These are phyloP conservation scores for Myzus persicae DNA, from an alignment of 1,140 invertebrate genomes.

Conservation along the genomic window DNA sequence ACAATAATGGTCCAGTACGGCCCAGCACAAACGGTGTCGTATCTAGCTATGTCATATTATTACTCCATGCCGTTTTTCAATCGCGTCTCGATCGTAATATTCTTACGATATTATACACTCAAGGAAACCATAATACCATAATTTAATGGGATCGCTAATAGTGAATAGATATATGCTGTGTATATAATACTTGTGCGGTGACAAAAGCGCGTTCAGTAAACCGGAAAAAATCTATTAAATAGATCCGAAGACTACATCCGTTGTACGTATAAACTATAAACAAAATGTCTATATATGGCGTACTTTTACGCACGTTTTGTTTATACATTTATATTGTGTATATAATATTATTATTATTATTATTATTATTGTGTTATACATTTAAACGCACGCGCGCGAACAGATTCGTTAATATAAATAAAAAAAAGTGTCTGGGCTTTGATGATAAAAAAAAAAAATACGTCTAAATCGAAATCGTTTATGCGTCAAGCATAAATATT, in stretches of 20 bases:
- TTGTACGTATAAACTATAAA: background rate
- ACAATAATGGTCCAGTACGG: background rate
- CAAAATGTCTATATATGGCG: background rate
- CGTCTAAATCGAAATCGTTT: background rate
- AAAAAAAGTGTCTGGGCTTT: background rate
- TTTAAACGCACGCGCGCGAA: background rate
- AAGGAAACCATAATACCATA: too few species aligned
- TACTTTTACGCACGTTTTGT: background rate
- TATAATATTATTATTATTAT: background rate
- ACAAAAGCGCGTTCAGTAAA: background rate
- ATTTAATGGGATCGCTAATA: background rate
- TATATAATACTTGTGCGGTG: background rate
- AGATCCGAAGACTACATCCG: background rate
- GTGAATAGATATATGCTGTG: background rate
- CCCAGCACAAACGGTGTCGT: background rate
- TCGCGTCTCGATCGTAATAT: background rate
- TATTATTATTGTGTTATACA: background rate
- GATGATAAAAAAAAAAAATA: background rate
- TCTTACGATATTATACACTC: background rate
- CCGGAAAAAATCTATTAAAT: slow-evolving; percentile 11
- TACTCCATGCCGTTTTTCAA: background rate
- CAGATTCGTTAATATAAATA: slow-evolving; percentile 29
- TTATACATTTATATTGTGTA: background rate
- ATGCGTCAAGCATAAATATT: slow-evolving; percentile 11
- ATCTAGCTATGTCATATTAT: background rate